Evolutionary conservation across 2,113 vertebrate genomes (phyloP).

Genomic region (Corvus cornix): DNA sequence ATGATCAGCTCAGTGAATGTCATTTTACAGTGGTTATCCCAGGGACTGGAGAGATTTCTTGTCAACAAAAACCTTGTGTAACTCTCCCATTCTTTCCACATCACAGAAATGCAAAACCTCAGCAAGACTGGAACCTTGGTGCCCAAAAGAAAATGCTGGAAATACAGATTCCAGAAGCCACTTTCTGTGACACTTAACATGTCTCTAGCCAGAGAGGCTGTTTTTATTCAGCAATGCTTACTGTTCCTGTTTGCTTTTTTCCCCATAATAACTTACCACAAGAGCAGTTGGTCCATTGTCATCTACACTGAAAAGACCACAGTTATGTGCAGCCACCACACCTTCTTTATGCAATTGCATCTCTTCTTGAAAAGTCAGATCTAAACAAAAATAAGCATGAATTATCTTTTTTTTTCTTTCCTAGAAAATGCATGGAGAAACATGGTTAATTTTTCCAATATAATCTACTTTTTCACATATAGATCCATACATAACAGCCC

Average conservation of each 20-base stretch:
- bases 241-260: not conserved
- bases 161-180: not conserved
- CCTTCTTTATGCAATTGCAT: not conserved
- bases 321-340: not conserved
- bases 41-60: not conserved
- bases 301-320: not conserved
- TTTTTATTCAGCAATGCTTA: not conserved
- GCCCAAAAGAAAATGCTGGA: not conserved
- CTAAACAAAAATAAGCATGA: not conserved
- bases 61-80: not conserved
- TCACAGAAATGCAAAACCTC: not conserved
- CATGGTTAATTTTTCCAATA: not conserved
- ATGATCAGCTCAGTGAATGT: not conserved
- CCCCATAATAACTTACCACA: not conserved
- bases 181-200: not conserved
- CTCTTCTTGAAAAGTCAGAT: not conserved
- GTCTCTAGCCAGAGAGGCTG: not conserved
- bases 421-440: not conserved
- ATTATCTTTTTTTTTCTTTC: not conserved
- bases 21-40: not conserved
- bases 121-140: not conserved
- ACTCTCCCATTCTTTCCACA: not conserved
- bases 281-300: not conserved
- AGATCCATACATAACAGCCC: not conserved
- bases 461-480: not conserved